phyloP scores from a whole-genome alignment of 1,140 invertebrate species.

The Psix sp. region DNA sequence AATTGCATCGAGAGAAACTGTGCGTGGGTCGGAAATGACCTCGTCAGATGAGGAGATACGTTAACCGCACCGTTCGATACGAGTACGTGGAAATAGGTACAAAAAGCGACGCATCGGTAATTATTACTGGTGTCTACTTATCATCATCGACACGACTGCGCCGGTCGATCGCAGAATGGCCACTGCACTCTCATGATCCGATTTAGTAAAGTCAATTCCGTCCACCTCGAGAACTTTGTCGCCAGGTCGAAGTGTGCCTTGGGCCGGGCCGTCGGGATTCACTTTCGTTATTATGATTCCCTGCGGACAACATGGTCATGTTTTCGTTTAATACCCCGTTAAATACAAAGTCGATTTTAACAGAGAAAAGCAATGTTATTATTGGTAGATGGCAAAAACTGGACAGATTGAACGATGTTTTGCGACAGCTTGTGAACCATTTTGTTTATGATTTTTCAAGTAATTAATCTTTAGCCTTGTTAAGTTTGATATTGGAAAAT shows the following conservation, averaged over 20 bases:
- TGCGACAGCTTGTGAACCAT: too few species aligned
- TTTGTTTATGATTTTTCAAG: too few species aligned
- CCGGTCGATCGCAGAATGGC: conserved; percentile 76
- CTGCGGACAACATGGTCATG: conserved; percentile 65
- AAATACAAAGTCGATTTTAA: background rate
- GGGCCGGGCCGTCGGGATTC: conserved; percentile 77
- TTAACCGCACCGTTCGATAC: background rate
- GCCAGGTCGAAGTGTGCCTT: conserved; percentile 77
- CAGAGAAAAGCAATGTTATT: too few species aligned
- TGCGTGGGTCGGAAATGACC: conserved; percentile 10
- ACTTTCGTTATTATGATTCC: conserved; percentile 80
- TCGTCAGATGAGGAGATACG: conserved; percentile 1
- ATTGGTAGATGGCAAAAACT: too few species aligned
- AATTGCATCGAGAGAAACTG: conserved; percentile 45
- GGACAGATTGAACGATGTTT: too few species aligned
- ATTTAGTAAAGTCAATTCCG: conserved; percentile 80
- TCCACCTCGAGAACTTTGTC: conserved; percentile 81
- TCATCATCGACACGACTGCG: conserved; percentile 78
- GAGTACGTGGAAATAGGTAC: too few species aligned
- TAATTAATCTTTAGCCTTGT: too few species aligned
- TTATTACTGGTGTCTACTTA: conserved; percentile 73
- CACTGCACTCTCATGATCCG: conserved; percentile 77
- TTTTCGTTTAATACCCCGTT: conserved; percentile 28
- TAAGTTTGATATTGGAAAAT: too few species aligned
- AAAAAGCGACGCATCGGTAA: conserved; percentile 19